A percentile compares a stretch with the other conserved stretches of the same genome.
These are phyloP conservation scores for Poecilus cupreus DNA, from an alignment of 2,888 invertebrate genomes.

Conservation along the genomic window DNA sequence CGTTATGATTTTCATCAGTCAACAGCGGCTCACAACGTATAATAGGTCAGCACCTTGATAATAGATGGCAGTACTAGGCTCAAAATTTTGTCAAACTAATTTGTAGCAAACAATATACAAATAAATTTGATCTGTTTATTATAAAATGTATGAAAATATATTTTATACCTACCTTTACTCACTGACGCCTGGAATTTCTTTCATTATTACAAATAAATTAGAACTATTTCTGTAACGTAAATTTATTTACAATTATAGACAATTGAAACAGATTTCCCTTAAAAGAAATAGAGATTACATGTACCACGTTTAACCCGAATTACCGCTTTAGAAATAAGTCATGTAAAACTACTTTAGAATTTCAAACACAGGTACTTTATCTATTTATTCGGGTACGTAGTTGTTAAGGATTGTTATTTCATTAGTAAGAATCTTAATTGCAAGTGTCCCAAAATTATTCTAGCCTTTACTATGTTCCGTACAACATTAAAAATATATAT, in stretches of 20 bases:
- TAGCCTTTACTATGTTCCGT: background rate
- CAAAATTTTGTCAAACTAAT: too few relatives aligned
- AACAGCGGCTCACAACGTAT: too few relatives aligned
- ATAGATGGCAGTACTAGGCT: too few relatives aligned
- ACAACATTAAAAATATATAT: background rate
- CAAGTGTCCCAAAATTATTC: background rate
- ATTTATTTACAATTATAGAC: conserved; percentile 45
- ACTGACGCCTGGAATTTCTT: background rate
- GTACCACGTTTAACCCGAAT: conserved; percentile 22
- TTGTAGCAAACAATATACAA: too few relatives aligned
- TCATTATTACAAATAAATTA: background rate
- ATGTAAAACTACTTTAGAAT: conserved; percentile 30
- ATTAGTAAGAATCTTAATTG: background rate
- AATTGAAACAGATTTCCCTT: conserved; percentile 8
- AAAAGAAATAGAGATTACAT: conserved; percentile 27
- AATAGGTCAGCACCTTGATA: too few relatives aligned
- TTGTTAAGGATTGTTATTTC: background rate
- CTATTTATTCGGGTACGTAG: conserved; percentile 4
- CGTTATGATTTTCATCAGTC: too few relatives aligned
- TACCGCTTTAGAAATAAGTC: conserved; percentile 11
- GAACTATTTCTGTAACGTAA: conserved; percentile 12
- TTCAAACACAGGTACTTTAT: conserved; percentile 25
- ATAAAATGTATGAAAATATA: background rate
- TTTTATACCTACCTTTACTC: background rate
- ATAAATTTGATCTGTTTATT: too few relatives aligned